A percentile compares a stretch with the other conserved stretches of the same genome.
Evolutionary conservation across 1,140 invertebrate species (phyloP).

Genomic region (Panagrolaimus sp.): DNA sequence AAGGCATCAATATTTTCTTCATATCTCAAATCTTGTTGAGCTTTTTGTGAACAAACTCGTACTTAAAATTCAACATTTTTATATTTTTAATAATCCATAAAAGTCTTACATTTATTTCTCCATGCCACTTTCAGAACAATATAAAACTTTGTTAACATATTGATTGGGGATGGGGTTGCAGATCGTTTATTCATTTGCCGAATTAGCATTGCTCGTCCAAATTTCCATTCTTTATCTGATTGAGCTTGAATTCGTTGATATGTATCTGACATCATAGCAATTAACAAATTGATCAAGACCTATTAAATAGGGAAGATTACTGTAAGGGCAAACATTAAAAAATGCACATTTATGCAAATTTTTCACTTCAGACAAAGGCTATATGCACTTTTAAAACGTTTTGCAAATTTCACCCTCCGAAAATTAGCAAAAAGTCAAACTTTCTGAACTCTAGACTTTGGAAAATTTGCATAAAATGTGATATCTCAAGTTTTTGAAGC

Average conservation of each 20-base stretch:
- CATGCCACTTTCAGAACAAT: slow-evolving; percentile 59
- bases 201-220: slow-evolving; percentile 93
- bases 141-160: slow-evolving; percentile 79
- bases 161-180: slow-evolving; percentile 90
- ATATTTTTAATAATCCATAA: not conserved
- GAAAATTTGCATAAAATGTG: not conserved
- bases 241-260: slow-evolving; percentile 96
- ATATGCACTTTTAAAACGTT: no score
- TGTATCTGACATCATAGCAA: slow-evolving; percentile 99
- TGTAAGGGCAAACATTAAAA: no score
- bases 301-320: no score
- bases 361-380: no score
- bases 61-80: slow-evolving; percentile 42
- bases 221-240: slow-evolving; percentile 99
- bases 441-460: no score
- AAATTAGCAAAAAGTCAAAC: no score
- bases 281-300: slow-evolving; percentile 85
- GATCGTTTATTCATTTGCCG: slow-evolving; percentile 96
- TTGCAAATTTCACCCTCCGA: no score
- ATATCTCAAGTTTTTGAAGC: slow-evolving; percentile 8
- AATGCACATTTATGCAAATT: no score
- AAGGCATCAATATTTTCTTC: slow-evolving; percentile 60
- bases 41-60: slow-evolving; percentile 56
- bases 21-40: slow-evolving; percentile 54
- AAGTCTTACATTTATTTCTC: slow-evolving; percentile 44